These are phyloP conservation scores for Limonius californicus DNA, from an alignment of 1,140 invertebrate species.

Conservation along the genomic window DNA sequence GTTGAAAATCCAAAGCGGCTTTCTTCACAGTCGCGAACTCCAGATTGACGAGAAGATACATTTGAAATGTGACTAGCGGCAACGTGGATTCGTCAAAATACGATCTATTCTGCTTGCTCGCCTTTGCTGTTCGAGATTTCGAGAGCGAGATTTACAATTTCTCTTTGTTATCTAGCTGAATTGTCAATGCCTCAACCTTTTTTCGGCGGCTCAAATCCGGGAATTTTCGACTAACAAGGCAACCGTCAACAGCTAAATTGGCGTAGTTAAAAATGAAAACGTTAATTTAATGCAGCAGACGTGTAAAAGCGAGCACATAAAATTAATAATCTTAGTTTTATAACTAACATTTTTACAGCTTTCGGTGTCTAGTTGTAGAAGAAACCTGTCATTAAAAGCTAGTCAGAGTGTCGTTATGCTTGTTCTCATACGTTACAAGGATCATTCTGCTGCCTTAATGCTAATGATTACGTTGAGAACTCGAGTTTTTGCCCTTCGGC, in stretches of 20 bases:
- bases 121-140: too few relatives aligned
- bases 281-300: not conserved
- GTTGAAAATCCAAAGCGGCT: not conserved
- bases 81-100: conserved; percentile 34
- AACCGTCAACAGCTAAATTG: too few relatives aligned
- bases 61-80: conserved; percentile 34
- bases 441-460: conserved; percentile 14
- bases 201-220: too few relatives aligned
- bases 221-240: too few relatives aligned
- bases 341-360: conserved; percentile 9
- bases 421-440: conserved; percentile 16
- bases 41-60: conserved; percentile 35
- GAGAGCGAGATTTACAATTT: too few relatives aligned
- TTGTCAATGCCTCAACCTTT: too few relatives aligned
- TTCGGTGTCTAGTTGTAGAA: not conserved
- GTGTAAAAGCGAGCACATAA: conserved; percentile 9
- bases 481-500: conserved; percentile 3
- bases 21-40: not conserved
- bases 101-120: not conserved
- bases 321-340: conserved; percentile 6
- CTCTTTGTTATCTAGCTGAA: too few relatives aligned
- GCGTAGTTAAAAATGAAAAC: not conserved
- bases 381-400: conserved; percentile 22
- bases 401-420: conserved; percentile 22
- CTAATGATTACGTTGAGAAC: conserved; percentile 16